Evolutionary conservation across 2,797 vertebrate genomes (phyloP).

Genomic region (Falco rusticolus): DNA sequence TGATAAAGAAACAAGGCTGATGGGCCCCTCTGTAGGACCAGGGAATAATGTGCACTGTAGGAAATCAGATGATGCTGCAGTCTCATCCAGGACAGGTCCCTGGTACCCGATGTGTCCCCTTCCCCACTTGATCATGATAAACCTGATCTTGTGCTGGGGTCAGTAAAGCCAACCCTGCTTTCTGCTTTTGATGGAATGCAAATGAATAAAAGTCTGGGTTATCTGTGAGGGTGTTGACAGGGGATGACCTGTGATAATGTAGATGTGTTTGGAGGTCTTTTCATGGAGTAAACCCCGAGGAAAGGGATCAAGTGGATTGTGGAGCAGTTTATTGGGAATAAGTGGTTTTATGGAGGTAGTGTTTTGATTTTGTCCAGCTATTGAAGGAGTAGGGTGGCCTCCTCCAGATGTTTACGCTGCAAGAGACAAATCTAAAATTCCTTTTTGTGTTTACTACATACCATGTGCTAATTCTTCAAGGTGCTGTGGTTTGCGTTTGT

Average conservation of each 20-base stretch:
- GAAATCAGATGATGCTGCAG: background rate
- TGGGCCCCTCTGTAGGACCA: background rate
- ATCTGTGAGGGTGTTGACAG: rapidly evolving
- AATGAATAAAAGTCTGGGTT: background rate
- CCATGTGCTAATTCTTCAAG: background rate
- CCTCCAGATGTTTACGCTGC: background rate
- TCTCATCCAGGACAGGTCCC: background rate
- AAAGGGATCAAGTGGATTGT: rapidly evolving
- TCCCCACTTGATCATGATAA: background rate
- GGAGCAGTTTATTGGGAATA: background rate
- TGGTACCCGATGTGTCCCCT: rapidly evolving
- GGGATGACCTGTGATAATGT: rapidly evolving
- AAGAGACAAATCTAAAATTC: background rate
- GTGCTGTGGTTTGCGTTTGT: background rate
- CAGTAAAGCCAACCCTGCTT: rapidly evolving
- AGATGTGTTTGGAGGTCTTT: rapidly evolving
- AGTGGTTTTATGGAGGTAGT: rapidly evolving
- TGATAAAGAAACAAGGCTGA: background rate
- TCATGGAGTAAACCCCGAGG: rapidly evolving
- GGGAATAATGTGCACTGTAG: rapidly evolving
- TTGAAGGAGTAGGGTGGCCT: background rate
- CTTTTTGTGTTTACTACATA: background rate
- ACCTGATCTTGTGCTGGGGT: rapidly evolving
- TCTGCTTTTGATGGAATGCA: rapidly evolving
- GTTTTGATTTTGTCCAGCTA: background rate